These are phyloP conservation scores for Ornithoptera priamus DNA, from an alignment of 2,888 invertebrate species.

Conservation along the genomic window DNA sequence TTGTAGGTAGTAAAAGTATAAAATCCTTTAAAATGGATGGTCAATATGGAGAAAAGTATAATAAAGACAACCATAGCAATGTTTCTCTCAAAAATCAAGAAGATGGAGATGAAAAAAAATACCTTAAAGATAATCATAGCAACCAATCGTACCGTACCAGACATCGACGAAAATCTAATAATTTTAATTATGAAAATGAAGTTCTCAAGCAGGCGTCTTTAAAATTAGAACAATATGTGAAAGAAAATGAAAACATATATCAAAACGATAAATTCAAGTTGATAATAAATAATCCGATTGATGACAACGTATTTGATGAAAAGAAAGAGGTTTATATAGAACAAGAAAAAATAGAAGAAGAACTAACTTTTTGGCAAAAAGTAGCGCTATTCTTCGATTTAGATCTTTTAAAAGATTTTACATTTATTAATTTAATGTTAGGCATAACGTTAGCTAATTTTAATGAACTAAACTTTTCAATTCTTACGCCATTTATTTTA, in stretches of 20 bases:
- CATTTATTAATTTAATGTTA: constrained; percentile 85
- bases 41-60: constrained; percentile 65
- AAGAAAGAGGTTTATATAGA: constrained; percentile 37
- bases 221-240: constrained; percentile 74
- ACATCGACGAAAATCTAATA: constrained; percentile 72
- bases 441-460: constrained; percentile 86
- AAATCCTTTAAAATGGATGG: constrained; percentile 71
- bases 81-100: constrained; percentile 63
- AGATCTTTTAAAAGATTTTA: constrained; percentile 83
- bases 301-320: constrained; percentile 55
- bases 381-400: constrained; percentile 84
- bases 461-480: constrained; percentile 86
- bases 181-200: constrained; percentile 81
- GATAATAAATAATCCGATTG: constrained; percentile 52
- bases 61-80: constrained; percentile 67
- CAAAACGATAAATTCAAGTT: constrained; percentile 55
- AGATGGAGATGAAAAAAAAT: constrained; percentile 67
- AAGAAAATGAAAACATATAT: constrained; percentile 56
- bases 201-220: constrained; percentile 78
- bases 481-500: constrained; percentile 86
- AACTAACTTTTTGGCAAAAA: constrained; percentile 75
- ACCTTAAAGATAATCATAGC: constrained; percentile 71
- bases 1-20: constrained; percentile 58
- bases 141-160: constrained; percentile 64
- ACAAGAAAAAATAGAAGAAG: constrained; percentile 46